Percentiles rank a stretch among this genome's conserved stretches.
phyloP scores from a whole-genome alignment of 2,888 invertebrate species.

The Priocnemis perturbator region DNA sequence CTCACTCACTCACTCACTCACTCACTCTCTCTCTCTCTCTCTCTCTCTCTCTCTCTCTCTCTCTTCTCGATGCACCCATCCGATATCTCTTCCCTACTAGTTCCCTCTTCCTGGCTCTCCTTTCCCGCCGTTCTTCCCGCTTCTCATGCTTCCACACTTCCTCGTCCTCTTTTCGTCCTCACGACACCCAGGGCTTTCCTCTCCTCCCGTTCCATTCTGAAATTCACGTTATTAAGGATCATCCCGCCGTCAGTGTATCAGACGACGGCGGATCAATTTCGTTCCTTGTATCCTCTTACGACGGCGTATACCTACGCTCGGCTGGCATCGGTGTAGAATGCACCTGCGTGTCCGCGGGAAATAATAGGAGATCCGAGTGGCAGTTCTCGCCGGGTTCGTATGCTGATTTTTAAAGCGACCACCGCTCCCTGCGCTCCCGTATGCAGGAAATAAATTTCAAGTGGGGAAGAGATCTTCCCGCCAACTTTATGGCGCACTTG shows the following conservation, averaged over 20 bases:
- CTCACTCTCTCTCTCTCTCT: background rate
- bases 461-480: no score
- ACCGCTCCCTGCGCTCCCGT: no score
- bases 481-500: no score
- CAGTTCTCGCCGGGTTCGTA: background rate
- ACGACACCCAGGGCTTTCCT: constrained; percentile 2
- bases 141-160: constrained; percentile 11
- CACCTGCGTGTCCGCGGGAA: constrained; percentile 10
- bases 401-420: background rate
- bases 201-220: constrained; percentile 13
- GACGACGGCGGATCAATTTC: constrained; percentile 44
- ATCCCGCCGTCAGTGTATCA: constrained; percentile 38
- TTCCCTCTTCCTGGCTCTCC: background rate
- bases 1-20: constrained; percentile 4
- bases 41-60: constrained; percentile 3
- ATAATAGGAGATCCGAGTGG: constrained; percentile 9
- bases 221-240: constrained; percentile 52
- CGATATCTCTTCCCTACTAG: background rate
- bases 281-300: constrained; percentile 22
- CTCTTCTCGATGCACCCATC: background rate
- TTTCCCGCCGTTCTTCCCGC: background rate
- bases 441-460: no score
- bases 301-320: constrained; percentile 1
- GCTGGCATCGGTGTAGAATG: background rate
- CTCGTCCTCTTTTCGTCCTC: background rate